Percentiles rank a stretch among this genome's conserved stretches.
Conservation (phyloP, 2,113 vertebrate species). For the Trichechus manatus region DNA sequence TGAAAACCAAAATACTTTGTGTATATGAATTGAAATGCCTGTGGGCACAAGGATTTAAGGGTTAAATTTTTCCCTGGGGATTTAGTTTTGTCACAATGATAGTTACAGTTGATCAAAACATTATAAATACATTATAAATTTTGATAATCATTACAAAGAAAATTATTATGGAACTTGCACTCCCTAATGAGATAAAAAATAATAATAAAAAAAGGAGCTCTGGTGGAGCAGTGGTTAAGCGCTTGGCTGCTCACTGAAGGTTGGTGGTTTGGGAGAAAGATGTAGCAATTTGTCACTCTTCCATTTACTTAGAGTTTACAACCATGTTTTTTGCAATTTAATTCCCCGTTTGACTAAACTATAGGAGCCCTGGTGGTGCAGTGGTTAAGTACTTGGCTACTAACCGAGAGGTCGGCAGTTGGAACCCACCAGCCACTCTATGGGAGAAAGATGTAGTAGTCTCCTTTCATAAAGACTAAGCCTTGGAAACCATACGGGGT, state of each 20-base stretch:
- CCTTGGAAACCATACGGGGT: not conserved
- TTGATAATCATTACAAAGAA: conserved; percentile 35
- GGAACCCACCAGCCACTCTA: too few relatives aligned
- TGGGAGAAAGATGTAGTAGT: not conserved
- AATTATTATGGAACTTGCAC: not conserved
- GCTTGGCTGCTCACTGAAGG: too few relatives aligned
- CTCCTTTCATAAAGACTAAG: not conserved
- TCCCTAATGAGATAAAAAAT: conserved; percentile 47
- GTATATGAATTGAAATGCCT: not conserved
- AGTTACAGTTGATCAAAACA: conserved; percentile 29
- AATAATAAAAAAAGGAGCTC: too few relatives aligned
- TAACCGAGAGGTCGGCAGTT: not conserved
- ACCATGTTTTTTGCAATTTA: too few relatives aligned
- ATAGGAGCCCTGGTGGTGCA: not conserved
- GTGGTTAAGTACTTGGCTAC: not conserved
- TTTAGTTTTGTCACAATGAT: conserved; percentile 31
- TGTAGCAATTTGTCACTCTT: not conserved
- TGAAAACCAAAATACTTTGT: conserved; percentile 18
- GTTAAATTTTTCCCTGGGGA: not conserved
- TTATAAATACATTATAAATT: not conserved
- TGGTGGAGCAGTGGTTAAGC: too few relatives aligned
- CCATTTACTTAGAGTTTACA: too few relatives aligned
- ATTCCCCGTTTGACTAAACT: too few relatives aligned
- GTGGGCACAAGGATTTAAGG: conserved; percentile 1
- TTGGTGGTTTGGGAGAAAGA: not conserved